These are phyloP conservation scores for Elanoides forficatus DNA, from an alignment of 2,113 vertebrate genomes.

Conservation along the genomic window DNA sequence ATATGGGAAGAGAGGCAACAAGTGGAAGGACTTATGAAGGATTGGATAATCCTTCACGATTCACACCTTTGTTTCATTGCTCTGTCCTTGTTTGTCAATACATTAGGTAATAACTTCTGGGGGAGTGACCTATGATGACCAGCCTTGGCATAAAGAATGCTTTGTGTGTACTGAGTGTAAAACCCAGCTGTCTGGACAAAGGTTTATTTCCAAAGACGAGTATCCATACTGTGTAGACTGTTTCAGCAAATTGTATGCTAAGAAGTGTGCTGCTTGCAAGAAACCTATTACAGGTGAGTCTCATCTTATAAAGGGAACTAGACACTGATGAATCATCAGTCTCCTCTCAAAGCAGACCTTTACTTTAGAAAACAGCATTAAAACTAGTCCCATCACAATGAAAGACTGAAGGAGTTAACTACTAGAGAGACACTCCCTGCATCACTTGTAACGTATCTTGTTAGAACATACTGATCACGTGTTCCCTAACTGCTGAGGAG, in stretches of 20 bases:
- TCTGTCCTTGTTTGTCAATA: not conserved
- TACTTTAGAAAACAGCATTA: not conserved
- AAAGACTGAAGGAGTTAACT: not conserved
- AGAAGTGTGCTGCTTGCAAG: slow-evolving; percentile 72
- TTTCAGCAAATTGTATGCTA: slow-evolving; percentile 68
- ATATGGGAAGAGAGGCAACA: not conserved
- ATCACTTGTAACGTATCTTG: not conserved
- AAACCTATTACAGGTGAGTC: slow-evolving; percentile 75
- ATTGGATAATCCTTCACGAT: not conserved
- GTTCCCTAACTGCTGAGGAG: not conserved
- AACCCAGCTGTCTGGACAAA: slow-evolving; percentile 69
- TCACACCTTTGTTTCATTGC: not conserved
- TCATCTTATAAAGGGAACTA: not conserved
- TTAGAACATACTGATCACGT: not conserved
- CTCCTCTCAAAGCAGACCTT: not conserved
- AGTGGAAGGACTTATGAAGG: not conserved
- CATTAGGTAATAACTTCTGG: slow-evolving; percentile 73
- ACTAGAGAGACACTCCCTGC: not conserved
- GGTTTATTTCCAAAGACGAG: slow-evolving; percentile 76
- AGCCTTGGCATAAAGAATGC: slow-evolving; percentile 80
- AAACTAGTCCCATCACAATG: not conserved
- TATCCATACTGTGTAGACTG: slow-evolving; percentile 77
- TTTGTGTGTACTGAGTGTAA: slow-evolving; percentile 77
- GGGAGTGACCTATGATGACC: slow-evolving; percentile 69
- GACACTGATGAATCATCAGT: not conserved